Conservation (phyloP, 2,797 vertebrate species). For the Carduelis carduelis region DNA sequence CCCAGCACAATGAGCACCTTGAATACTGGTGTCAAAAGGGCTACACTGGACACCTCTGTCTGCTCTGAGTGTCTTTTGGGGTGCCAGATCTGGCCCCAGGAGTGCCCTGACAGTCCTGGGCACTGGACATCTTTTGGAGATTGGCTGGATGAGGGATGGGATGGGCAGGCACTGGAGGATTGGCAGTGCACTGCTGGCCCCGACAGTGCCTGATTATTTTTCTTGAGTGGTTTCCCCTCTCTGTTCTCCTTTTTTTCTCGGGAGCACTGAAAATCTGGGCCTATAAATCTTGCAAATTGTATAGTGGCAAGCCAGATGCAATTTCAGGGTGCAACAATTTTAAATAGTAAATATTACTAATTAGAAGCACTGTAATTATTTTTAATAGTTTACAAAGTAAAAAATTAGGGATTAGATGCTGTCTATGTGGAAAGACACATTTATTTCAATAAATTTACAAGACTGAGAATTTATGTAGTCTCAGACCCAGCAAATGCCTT, state of each 20-base stretch:
- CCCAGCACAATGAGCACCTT: accelerated
- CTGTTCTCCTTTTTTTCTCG: background rate
- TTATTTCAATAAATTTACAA: background rate
- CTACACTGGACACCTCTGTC: background rate
- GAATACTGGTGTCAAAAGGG: background rate
- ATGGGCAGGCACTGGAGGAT: background rate
- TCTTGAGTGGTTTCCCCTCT: background rate
- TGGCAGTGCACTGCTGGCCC: background rate
- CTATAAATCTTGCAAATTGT: background rate
- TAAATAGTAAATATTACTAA: background rate
- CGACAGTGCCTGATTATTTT: background rate
- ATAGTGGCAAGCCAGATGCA: background rate
- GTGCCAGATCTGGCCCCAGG: background rate
- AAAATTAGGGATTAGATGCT: background rate
- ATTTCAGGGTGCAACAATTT: background rate
- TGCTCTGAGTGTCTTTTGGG: background rate
- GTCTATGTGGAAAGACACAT: background rate
- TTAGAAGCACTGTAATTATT: background rate
- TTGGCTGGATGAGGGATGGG: background rate
- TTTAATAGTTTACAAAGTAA: background rate
- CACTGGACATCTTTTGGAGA: background rate
- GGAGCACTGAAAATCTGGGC: background rate
- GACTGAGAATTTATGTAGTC: background rate
- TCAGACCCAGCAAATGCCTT: background rate
- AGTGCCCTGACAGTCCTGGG: background rate